Percentiles rank a stretch among this genome's conserved stretches.
These are phyloP conservation scores for Scaptomyza caliginosa DNA, from an alignment of 2,888 invertebrate genomes.

Conservation along the genomic window DNA sequence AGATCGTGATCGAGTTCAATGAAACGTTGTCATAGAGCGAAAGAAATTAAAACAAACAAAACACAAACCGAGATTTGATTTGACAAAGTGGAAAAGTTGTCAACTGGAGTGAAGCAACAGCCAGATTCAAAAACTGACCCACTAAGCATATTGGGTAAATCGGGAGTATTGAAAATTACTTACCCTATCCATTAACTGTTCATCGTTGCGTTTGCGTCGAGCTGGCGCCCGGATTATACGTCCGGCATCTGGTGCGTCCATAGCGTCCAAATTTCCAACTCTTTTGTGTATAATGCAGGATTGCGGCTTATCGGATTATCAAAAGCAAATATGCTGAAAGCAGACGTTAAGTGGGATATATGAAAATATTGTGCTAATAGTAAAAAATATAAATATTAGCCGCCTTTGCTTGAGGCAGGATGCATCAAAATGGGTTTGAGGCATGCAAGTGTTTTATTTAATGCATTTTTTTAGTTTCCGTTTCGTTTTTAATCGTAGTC, in stretches of 20 bases:
- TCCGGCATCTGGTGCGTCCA: constrained; percentile 78
- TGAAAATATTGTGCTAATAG: no score
- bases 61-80: constrained; percentile 1
- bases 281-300: constrained; percentile 3
- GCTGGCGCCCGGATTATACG: constrained; percentile 91
- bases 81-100: constrained; percentile 22
- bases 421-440: background rate
- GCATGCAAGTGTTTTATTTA: background rate
- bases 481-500: background rate
- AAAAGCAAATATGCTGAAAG: constrained; percentile 15
- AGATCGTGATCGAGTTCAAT: constrained; percentile 59
- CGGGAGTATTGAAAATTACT: constrained; percentile 83
- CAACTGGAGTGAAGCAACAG: constrained; percentile 12
- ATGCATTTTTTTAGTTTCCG: background rate
- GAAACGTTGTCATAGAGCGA: constrained; percentile 37
- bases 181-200: constrained; percentile 90
- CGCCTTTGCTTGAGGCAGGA: background rate
- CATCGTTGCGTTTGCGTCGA: constrained; percentile 91
- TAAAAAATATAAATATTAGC: no score
- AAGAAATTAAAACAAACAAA: background rate
- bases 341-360: no score
- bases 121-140: constrained; percentile 1
- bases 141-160: background rate
- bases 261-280: constrained; percentile 30
- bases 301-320: constrained; percentile 13